Percentiles rank a stretch among this genome's conserved stretches.
Evolutionary conservation across 1,140 invertebrate species (phyloP).

Genomic region (Theocolax elegans): DNA sequence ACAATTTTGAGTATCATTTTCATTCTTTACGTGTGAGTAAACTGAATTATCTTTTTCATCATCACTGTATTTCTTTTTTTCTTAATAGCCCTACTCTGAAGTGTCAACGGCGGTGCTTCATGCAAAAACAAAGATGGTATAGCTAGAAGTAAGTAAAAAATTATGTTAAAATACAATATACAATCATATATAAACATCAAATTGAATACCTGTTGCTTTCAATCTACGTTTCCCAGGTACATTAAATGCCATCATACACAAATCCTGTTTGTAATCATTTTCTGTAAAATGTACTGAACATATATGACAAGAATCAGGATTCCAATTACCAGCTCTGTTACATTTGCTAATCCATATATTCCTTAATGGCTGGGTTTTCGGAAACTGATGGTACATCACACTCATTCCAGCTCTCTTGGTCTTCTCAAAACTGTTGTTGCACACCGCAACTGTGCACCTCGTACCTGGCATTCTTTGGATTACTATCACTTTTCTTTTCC

Average conservation of each 20-base stretch:
- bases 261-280: conserved; percentile 38
- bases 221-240: conserved; percentile 24
- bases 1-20: too few relatives aligned
- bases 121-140: conserved; percentile 28
- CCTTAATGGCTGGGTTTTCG: conserved; percentile 30
- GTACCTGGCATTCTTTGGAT: conserved; percentile 38
- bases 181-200: not conserved
- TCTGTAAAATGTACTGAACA: conserved; percentile 43
- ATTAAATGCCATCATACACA: conserved; percentile 9
- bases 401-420: conserved; percentile 33
- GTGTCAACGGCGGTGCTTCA: conserved; percentile 11
- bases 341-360: conserved; percentile 41
- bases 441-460: conserved; percentile 43
- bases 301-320: conserved; percentile 42
- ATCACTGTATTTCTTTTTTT: conserved; percentile 20
- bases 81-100: not conserved
- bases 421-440: conserved; percentile 39
- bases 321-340: conserved; percentile 38
- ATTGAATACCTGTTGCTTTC: conserved; percentile 32
- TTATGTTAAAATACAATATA: not conserved
- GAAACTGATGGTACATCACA: conserved; percentile 42
- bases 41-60: too few relatives aligned
- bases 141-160: conserved; percentile 29
- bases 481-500: too few relatives aligned
- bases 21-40: too few relatives aligned